phyloP scores from a whole-genome alignment of 2,113 vertebrate genomes.

The Mobula birostris region DNA sequence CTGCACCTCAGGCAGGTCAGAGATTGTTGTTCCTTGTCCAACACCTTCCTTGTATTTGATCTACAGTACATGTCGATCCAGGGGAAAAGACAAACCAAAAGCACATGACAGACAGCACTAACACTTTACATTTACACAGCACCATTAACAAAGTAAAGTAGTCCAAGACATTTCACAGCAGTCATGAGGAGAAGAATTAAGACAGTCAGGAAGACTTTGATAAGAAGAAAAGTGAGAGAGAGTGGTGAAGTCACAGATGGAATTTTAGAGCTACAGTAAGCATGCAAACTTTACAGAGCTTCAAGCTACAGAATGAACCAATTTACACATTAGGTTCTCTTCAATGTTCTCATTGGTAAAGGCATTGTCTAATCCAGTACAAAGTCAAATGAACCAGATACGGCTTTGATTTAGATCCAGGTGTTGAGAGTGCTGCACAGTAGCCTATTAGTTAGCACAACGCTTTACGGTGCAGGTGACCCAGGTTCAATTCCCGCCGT shows the following conservation, averaged over 20 bases:
- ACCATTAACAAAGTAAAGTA: neutral
- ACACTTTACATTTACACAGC: neutral
- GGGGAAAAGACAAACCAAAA: conserved; percentile 41
- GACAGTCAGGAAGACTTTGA: neutral
- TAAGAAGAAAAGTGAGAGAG: neutral
- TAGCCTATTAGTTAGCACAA: too few relatives aligned
- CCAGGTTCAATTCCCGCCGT: too few relatives aligned
- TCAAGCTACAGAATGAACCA: conserved; percentile 31
- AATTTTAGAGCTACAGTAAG: neutral
- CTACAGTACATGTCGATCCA: neutral
- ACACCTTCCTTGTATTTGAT: neutral
- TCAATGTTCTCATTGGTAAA: neutral
- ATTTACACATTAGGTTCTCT: neutral
- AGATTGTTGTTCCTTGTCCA: too few relatives aligned
- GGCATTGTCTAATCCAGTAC: neutral
- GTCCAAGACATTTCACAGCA: neutral
- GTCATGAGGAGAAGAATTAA: neutral
- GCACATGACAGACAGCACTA: conserved; percentile 41
- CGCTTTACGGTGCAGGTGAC: too few relatives aligned
- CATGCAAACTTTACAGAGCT: neutral
- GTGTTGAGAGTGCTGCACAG: neutral
- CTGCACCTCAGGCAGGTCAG: too few relatives aligned
- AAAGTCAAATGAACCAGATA: neutral
- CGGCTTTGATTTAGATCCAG: neutral
- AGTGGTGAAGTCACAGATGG: neutral